Percentiles rank a stretch among this genome's conserved stretches.
Evolutionary conservation across 2,797 vertebrate genomes (phyloP).

Genomic region (Lutra lutra): DNA sequence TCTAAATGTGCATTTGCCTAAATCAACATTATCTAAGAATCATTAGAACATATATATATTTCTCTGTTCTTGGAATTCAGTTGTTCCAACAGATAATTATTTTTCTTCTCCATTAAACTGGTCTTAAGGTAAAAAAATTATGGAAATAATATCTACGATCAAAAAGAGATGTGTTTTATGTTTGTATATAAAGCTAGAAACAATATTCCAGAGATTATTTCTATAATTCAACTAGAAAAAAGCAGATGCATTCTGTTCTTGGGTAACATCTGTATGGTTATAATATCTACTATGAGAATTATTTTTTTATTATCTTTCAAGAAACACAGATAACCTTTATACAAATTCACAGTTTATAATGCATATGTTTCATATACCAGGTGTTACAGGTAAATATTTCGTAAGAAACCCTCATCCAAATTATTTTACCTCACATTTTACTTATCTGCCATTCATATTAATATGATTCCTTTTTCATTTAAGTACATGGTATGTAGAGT

Average conservation of each 20-base stretch:
- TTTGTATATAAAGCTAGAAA: background rate
- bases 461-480: conserved; percentile 1
- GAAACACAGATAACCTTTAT: conserved; percentile 15
- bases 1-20: background rate
- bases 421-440: conserved; percentile 4
- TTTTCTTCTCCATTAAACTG: background rate
- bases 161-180: background rate
- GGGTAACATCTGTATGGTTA: background rate
- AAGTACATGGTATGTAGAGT: background rate
- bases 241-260: background rate
- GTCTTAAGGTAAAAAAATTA: conserved; percentile 28
- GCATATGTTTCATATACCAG: background rate
- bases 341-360: background rate
- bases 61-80: conserved; percentile 1
- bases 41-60: background rate
- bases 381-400: background rate
- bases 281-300: background rate
- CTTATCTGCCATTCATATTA: background rate
- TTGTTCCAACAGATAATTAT: background rate
- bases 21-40: background rate
- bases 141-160: background rate
- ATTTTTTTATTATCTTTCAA: conserved; percentile 29
- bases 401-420: background rate
- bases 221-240: background rate
- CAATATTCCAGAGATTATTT: background rate